Conservation (phyloP, 2,888 invertebrate genomes). For the Lasioglossum pauxillum region DNA sequence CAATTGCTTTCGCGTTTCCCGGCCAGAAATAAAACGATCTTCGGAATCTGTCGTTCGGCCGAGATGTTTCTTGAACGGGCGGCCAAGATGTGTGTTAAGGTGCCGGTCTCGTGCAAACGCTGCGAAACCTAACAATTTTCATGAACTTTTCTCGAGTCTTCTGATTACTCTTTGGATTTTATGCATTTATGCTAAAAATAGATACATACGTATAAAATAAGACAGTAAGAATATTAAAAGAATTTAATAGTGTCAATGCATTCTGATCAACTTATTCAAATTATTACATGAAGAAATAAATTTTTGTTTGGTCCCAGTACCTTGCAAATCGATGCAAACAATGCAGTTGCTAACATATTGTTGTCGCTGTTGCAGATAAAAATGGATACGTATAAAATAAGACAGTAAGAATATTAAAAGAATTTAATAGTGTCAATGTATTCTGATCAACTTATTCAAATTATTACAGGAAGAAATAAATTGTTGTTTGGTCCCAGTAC, state of each 20-base stretch:
- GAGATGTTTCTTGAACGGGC: background rate
- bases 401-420: too few relatives aligned
- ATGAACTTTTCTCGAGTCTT: too few relatives aligned
- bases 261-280: background rate
- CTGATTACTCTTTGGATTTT: too few relatives aligned
- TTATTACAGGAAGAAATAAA: background rate
- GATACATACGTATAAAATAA: too few relatives aligned
- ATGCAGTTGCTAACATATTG: background rate
- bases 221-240: too few relatives aligned
- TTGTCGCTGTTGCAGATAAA: conserved; percentile 82
- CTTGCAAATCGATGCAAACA: too few relatives aligned
- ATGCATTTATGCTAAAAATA: too few relatives aligned
- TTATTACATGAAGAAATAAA: background rate
- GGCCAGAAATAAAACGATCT: conserved; percentile 9
- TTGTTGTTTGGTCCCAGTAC: too few relatives aligned
- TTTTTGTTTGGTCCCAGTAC: too few relatives aligned
- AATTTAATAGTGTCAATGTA: background rate
- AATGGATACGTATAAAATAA: too few relatives aligned
- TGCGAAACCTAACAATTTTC: too few relatives aligned
- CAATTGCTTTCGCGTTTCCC: conserved; percentile 5
- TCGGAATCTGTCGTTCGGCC: background rate
- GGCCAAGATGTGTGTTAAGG: background rate
- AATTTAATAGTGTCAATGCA: too few relatives aligned
- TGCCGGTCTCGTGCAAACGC: background rate
- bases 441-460: background rate